These are phyloP conservation scores for Sesia apiformis DNA, from an alignment of 2,888 invertebrate species.

Conservation along the genomic window DNA sequence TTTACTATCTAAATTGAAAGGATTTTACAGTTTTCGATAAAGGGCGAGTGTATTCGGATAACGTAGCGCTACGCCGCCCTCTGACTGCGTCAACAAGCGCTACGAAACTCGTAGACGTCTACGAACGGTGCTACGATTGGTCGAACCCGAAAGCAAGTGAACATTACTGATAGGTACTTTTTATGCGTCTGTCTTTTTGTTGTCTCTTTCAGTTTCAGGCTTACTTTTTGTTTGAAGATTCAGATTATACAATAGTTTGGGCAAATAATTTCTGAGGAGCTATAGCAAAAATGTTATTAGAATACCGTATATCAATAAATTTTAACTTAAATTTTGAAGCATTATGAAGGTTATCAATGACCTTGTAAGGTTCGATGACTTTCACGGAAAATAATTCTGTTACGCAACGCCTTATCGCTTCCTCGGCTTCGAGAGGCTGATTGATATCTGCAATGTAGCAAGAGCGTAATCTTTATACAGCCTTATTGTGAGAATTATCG, in stretches of 20 bases:
- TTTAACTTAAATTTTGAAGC: too few species aligned
- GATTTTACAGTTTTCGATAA: too few species aligned
- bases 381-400: background rate
- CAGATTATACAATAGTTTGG: too few species aligned
- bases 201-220: background rate
- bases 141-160: constrained; percentile 8
- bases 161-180: background rate
- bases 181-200: background rate
- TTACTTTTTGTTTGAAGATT: too few species aligned
- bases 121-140: constrained; percentile 48
- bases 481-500: background rate
- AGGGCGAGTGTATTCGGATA: constrained; percentile 38
- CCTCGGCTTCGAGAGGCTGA: background rate
- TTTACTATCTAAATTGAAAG: too few species aligned
- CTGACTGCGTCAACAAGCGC: constrained; percentile 52
- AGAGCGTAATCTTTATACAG: background rate
- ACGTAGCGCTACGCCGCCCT: constrained; percentile 49
- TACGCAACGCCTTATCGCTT: background rate
- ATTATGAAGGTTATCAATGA: background rate
- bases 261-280: too few species aligned
- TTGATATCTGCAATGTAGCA: background rate
- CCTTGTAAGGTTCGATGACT: background rate
- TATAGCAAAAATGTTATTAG: too few species aligned
- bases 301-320: too few species aligned
- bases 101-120: constrained; percentile 62